Evolutionary conservation across 2,797 vertebrate species (phyloP).

Genomic region (Scyliorhinus canicula): DNA sequence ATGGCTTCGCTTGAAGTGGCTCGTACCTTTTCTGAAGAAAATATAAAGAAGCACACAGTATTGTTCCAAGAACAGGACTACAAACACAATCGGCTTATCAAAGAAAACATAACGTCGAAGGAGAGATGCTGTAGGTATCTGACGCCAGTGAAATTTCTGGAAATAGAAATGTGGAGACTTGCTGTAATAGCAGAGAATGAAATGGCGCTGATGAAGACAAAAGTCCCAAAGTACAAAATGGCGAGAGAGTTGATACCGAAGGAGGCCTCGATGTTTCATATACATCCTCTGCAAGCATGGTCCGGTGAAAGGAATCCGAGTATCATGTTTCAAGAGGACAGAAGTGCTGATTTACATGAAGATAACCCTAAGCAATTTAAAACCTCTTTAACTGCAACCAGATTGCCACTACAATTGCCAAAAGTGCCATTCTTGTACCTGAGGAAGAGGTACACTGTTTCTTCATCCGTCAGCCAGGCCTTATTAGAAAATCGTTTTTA

Average conservation of each 20-base stretch:
- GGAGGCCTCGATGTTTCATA: not conserved
- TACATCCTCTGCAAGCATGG: constrained; percentile 19
- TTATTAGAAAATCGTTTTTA: constrained; percentile 32
- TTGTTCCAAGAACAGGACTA: constrained; percentile 13
- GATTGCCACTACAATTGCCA: not conserved
- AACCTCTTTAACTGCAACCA: not conserved
- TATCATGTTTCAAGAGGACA: not conserved
- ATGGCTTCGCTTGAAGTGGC: constrained; percentile 6
- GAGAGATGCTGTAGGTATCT: constrained; percentile 5
- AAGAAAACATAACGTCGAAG: not conserved
- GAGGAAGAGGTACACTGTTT: not conserved
- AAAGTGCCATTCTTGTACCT: not conserved
- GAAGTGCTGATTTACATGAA: not conserved
- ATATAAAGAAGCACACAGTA: not conserved
- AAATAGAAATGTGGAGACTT: constrained; percentile 25
- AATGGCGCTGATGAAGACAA: not conserved
- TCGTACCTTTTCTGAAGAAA: not conserved
- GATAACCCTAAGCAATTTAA: constrained; percentile 9
- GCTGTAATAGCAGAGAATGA: not conserved
- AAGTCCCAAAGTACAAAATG: constrained; percentile 11
- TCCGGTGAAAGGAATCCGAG: not conserved
- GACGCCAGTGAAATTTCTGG: not conserved
- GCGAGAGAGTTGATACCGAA: constrained; percentile 29
- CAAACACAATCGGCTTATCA: not conserved
- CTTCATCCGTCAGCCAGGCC: not conserved